Percentiles rank a stretch among this genome's conserved stretches.
Evolutionary conservation across 2,888 invertebrate genomes (phyloP).

Genomic region (Ornithoptera alexandrae): DNA sequence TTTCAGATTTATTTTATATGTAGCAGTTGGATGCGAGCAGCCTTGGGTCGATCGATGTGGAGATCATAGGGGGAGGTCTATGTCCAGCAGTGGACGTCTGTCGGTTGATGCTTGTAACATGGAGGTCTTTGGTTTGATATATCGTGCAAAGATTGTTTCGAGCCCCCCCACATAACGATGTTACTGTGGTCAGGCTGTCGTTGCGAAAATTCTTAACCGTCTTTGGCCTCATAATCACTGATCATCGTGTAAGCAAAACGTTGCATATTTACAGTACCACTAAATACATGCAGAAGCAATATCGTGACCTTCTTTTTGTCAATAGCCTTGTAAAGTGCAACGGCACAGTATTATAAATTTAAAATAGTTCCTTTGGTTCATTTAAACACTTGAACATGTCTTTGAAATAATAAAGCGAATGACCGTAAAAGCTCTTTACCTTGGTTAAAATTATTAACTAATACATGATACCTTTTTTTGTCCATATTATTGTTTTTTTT

Average conservation of each 20-base stretch:
- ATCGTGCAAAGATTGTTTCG: too few relatives aligned
- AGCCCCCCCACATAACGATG: too few relatives aligned
- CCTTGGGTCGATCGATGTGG: too few relatives aligned
- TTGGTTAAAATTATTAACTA: neutral
- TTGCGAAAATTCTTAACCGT: too few relatives aligned
- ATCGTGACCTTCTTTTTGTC: neutral
- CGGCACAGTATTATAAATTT: slow-evolving; percentile 18
- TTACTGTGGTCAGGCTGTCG: too few relatives aligned
- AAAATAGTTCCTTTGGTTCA: slow-evolving; percentile 12
- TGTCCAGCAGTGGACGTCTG: too few relatives aligned
- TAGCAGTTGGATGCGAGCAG: too few relatives aligned
- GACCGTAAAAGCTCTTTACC: slow-evolving; percentile 21
- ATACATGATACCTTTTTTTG: neutral
- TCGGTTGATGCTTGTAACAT: too few relatives aligned
- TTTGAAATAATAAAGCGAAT: neutral
- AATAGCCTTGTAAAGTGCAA: slow-evolving; percentile 23
- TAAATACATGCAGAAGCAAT: neutral
- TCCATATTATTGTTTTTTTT: neutral
- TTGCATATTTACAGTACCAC: neutral
- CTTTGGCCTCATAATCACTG: too few relatives aligned
- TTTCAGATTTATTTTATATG: too few relatives aligned
- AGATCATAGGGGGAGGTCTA: too few relatives aligned
- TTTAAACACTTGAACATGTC: slow-evolving; percentile 1
- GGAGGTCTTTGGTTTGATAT: too few relatives aligned
- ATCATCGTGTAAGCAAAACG: neutral